Evolutionary conservation across 2,888 invertebrate genomes (phyloP).

Genomic region (Teinopalpus imperialis): DNA sequence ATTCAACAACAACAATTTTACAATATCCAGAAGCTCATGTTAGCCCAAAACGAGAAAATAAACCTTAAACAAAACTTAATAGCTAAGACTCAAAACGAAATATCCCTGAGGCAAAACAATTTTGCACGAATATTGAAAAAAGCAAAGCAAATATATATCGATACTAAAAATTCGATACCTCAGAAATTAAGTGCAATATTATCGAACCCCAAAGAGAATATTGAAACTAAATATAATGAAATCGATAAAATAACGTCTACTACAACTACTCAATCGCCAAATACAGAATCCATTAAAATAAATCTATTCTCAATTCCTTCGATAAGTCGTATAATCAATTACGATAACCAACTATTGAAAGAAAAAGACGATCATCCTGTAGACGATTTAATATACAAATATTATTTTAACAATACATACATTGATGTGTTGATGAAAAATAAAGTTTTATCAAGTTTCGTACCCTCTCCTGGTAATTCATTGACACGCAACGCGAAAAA

Average conservation of each 20-base stretch:
- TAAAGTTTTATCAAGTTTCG: slow-evolving; percentile 50
- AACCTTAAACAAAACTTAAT: slow-evolving; percentile 61
- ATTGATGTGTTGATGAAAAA: slow-evolving; percentile 65
- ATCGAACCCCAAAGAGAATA: slow-evolving; percentile 26
- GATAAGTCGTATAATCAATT: slow-evolving; percentile 45
- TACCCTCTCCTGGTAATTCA: slow-evolving; percentile 35
- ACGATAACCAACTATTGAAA: slow-evolving; percentile 60
- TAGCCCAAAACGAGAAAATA: slow-evolving; percentile 68
- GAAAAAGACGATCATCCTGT: slow-evolving; percentile 65
- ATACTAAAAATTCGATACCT: slow-evolving; percentile 37
- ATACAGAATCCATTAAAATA: slow-evolving; percentile 61
- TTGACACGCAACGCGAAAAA: slow-evolving; percentile 42
- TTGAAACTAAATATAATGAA: slow-evolving; percentile 22
- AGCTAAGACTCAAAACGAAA: slow-evolving; percentile 64
- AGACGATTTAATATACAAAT: slow-evolving; percentile 72
- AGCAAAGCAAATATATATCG: slow-evolving; percentile 54
- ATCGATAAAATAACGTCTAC: slow-evolving; percentile 33
- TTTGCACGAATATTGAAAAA: slow-evolving; percentile 66
- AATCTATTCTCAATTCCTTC: slow-evolving; percentile 60
- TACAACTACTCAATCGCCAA: slow-evolving; percentile 30
- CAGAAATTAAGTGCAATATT: slow-evolving; percentile 17
- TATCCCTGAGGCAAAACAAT: slow-evolving; percentile 64
- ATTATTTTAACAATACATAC: slow-evolving; percentile 72
- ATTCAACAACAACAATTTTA: slow-evolving; percentile 66
- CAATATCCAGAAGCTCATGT: slow-evolving; percentile 61